Evolutionary conservation across 2,797 vertebrate genomes (phyloP).

Genomic region (Schizopygopsis pylzovi): DNA sequence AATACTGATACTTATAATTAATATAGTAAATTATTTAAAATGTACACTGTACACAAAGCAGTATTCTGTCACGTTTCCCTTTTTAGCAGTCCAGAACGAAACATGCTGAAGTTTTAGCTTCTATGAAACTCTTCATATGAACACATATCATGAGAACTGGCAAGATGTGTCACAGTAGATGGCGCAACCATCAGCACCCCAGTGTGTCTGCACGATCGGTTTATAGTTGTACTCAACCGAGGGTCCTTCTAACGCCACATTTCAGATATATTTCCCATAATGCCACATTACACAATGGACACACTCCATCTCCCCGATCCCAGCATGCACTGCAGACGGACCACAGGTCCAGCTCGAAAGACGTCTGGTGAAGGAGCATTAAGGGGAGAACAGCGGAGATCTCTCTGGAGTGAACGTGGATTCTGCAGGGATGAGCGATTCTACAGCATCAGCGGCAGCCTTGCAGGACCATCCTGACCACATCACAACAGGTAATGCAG

Average conservation of each 20-base stretch:
- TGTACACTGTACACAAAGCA: background rate
- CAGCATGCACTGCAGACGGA: slow-evolving; percentile 57
- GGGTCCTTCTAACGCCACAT: slow-evolving; percentile 41
- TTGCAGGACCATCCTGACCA: slow-evolving; percentile 51
- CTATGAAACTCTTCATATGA: background rate
- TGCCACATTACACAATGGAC: slow-evolving; percentile 61
- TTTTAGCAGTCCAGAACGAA: background rate
- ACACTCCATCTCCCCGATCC: slow-evolving; percentile 63
- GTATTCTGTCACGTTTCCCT: background rate
- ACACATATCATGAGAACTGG: slow-evolving; percentile 13
- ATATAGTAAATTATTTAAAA: background rate
- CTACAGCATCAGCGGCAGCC: slow-evolving; percentile 45
- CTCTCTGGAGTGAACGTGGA: slow-evolving; percentile 14
- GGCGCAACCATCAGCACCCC: slow-evolving; percentile 56
- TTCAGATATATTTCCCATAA: slow-evolving; percentile 46
- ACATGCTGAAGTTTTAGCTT: background rate
- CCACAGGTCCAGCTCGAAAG: slow-evolving; percentile 52
- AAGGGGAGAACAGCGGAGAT: slow-evolving; percentile 48
- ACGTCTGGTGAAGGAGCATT: slow-evolving; percentile 56
- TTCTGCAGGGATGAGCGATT: slow-evolving; percentile 44
- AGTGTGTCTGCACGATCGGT: slow-evolving; percentile 45
- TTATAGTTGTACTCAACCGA: slow-evolving; percentile 44
- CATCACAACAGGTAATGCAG: slow-evolving; percentile 56
- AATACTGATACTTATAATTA: background rate
- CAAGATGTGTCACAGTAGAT: slow-evolving; percentile 44